Base-by-base conservation (phyloP, 2,113 vertebrate species). In the Mixornis gularis region DNA sequence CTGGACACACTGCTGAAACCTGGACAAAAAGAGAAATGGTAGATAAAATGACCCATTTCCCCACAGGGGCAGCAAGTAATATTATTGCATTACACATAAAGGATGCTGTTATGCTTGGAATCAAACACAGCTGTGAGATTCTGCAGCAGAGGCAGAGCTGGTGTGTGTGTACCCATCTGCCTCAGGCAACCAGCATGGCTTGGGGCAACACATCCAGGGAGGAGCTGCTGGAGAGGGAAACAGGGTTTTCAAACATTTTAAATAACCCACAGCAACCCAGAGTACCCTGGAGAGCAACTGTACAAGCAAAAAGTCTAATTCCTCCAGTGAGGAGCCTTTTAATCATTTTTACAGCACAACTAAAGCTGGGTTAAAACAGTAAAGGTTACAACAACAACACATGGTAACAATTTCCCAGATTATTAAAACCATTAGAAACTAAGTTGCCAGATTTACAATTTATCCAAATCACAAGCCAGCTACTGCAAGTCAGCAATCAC, bases 131-230 rank as follows among this genome's bases (percentile, higher is more conserved):
- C 56, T 70, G 41, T 2, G 1, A 85, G n/a, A 55, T 34, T 8
- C 24, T 0, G 0, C 11, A 48, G 26, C 12, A 12, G 40, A 77
- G 51, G 21, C 21, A 65, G 24, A 69, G 27, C 56, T 5, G 2
- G 7, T 1, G 0, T 10, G 4, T 7, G 13, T 10, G 16, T 18
- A 17, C 53, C 36, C 14, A 51, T 5, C 56, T 53, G 46, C 66
- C 71, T 46, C 48, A 30, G 32, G 48, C 3, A 13, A 17, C 10
- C 3, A 2, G 65, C 73, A 43, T 2, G 6, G 56, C 46, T 18
- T 20, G 13, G 29, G n/a, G 59, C 40, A 77, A 41, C 19, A 52
- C 1, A 3, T 7, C 40, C 26, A 32, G 41, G 25, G 48, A 71
- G 17, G 17, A 30, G 32, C 46, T 81, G 63, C 69, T 76, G 68